Base-by-base conservation (phyloP, 2,888 invertebrate species). In the Drosophila fulvimacula region DNA sequence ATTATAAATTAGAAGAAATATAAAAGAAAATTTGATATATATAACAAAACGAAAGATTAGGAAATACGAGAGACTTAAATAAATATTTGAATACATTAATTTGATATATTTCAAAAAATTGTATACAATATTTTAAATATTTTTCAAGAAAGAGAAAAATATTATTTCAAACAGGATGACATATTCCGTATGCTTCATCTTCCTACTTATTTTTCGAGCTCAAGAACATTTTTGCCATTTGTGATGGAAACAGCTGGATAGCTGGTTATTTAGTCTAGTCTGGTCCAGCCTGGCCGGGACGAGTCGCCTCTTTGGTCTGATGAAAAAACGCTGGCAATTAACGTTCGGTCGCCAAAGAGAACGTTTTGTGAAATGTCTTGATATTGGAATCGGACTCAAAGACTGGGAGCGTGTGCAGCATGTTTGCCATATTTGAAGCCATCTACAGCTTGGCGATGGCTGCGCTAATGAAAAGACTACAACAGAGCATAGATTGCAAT, bases 381-480 rank as follows among this genome's bases (percentile, higher is more conserved):
- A 57, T 57, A 57, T 72, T 42, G 72, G 41, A 58, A 58, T 62
- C 21, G 42, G 39, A 32, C 15, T 56, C 34, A 30, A 32, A 32
- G 44, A 36, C 24, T 51, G 24, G 36, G 68, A 52, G 36, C 55
- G 19, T 24, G 19, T 53, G 72, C 65, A 61, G 59, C 75, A 64
- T 77, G 68, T 68, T 87, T 74, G 82, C 84, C 80, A 88, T 86
- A 75, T 72, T 69, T 78, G 75, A 62, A 60, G 61, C 83, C 89
- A 83, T 75, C 82, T 88, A 71, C 60, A 88, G 88, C 55, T 52
- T 39, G 44, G 64, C 48, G 42, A 13, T 24, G 27, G 19, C 41
- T 44, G 63, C 60, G 70, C 79, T 83, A 83, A 83, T 83, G 78
- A 85, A 86, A 82, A 69, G 72, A 17, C 62, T 24, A 24, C 13